These are phyloP conservation scores for Momotus momota DNA, from an alignment of 2,797 vertebrate genomes.

Conservation along the genomic window DNA sequence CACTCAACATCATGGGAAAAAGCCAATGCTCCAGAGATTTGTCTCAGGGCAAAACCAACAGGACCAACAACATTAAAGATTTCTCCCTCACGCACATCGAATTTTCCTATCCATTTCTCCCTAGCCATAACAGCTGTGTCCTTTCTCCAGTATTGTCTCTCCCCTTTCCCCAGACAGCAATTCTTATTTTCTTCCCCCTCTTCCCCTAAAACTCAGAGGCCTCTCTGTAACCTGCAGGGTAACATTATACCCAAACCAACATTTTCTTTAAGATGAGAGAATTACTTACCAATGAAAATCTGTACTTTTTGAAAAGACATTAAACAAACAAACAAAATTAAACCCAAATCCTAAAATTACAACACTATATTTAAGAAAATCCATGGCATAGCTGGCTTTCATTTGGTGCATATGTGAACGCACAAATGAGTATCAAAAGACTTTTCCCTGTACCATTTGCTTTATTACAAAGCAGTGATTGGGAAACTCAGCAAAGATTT, in stretches of 20 bases:
- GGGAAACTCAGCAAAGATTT: conserved; percentile 9
- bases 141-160: neutral
- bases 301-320: neutral
- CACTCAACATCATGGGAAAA: neutral
- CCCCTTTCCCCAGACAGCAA: neutral
- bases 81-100: neutral
- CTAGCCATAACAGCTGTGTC: neutral
- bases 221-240: neutral
- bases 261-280: neutral
- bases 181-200: neutral
- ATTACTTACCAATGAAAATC: neutral
- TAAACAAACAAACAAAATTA: neutral
- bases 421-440: neutral
- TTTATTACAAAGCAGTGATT: neutral
- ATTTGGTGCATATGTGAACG: neutral
- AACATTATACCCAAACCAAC: neutral
- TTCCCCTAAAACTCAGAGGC: neutral
- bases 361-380: neutral
- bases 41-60: neutral
- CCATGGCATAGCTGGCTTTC: neutral
- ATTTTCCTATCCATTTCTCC: neutral
- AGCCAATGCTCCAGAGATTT: neutral
- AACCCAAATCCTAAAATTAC: neutral
- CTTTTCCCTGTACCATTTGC: neutral
- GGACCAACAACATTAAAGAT: neutral